Evolutionary conservation across 2,797 vertebrate species (phyloP).

Genomic region (Acanthis flammea): DNA sequence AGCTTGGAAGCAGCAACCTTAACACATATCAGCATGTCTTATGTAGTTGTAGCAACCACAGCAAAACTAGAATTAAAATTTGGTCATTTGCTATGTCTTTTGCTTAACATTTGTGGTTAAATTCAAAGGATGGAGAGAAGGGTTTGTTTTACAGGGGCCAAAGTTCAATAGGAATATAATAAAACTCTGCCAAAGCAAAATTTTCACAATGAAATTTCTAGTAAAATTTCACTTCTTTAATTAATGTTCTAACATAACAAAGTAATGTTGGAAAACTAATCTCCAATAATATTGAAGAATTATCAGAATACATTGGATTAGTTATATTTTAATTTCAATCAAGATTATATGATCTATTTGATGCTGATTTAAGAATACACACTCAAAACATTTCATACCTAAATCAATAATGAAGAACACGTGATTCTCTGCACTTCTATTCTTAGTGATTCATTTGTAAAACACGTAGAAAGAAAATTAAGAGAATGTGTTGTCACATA

Average conservation of each 20-base stretch:
- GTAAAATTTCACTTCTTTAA: conserved; percentile 25
- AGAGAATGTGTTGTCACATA: background rate
- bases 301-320: background rate
- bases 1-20: background rate
- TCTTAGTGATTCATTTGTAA: background rate
- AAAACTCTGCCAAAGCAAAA: conserved; percentile 11
- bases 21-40: background rate
- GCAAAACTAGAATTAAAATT: conserved; percentile 1
- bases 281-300: background rate
- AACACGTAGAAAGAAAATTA: background rate
- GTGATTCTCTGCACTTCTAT: background rate
- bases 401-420: conserved; percentile 39
- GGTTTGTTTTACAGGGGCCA: conserved; percentile 26
- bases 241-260: background rate
- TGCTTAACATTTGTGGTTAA: conserved; percentile 32
- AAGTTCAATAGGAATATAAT: conserved; percentile 40
- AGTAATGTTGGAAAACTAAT: background rate
- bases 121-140: conserved; percentile 35
- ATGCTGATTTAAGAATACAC: conserved; percentile 25
- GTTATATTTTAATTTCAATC: conserved; percentile 18
- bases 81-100: conserved; percentile 38
- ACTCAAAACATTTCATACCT: conserved; percentile 18
- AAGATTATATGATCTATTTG: background rate
- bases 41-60: background rate
- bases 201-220: conserved; percentile 29